Conservation (phyloP, 2,113 vertebrate genomes). For the Bagarius yarrelli region DNA sequence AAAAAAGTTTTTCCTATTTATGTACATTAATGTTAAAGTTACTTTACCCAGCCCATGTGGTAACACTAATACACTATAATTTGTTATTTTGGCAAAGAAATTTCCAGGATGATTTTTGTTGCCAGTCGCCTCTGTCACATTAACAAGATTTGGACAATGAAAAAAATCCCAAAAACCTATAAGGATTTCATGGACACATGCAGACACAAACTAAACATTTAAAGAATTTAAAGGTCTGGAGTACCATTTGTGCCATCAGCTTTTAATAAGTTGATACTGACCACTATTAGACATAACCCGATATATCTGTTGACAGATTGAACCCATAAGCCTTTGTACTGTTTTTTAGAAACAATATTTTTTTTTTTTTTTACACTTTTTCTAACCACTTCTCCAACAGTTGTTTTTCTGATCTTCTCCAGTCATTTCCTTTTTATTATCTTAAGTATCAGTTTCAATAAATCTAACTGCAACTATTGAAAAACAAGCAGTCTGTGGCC, state of each 20-base stretch:
- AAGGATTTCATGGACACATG: not conserved
- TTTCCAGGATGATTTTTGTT: not conserved
- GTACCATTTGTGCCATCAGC: not conserved
- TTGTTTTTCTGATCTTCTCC: too few relatives aligned
- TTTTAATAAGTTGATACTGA: conserved; percentile 22
- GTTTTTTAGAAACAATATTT: too few relatives aligned
- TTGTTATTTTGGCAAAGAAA: not conserved
- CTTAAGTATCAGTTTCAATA: too few relatives aligned
- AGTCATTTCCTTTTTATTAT: too few relatives aligned
- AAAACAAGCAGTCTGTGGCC: too few relatives aligned
- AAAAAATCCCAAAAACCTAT: not conserved
- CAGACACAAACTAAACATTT: not conserved
- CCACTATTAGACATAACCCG: conserved; percentile 6
- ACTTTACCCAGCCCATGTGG: too few relatives aligned
- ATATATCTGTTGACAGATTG: conserved; percentile 22
- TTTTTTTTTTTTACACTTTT: too few relatives aligned
- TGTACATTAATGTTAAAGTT: too few relatives aligned
- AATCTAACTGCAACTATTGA: too few relatives aligned
- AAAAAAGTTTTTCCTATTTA: too few relatives aligned
- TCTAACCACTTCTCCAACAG: too few relatives aligned
- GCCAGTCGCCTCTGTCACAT: not conserved
- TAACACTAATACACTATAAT: not conserved
- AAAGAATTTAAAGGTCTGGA: not conserved
- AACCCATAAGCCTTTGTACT: conserved; percentile 9
- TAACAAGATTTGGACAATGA: not conserved